Percentiles rank a stretch among this genome's conserved stretches.
These are phyloP conservation scores for Ceratotherium simum DNA, from an alignment of 2,113 vertebrate genomes.

Conservation along the genomic window DNA sequence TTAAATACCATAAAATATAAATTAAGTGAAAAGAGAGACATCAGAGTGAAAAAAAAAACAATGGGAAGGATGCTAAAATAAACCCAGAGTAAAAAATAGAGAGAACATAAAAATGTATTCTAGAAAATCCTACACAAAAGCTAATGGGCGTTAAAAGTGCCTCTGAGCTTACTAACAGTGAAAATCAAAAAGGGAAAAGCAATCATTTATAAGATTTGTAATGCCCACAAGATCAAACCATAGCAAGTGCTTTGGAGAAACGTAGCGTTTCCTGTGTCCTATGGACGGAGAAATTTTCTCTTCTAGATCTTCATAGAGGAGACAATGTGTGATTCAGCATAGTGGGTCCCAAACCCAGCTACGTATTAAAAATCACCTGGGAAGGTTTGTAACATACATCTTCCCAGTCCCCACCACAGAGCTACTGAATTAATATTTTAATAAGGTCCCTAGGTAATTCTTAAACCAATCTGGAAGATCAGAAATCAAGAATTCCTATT, in stretches of 20 bases:
- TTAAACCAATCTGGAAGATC: background rate
- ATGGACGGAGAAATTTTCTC: background rate
- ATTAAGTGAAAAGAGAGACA: constrained; percentile 7
- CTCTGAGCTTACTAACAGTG: background rate
- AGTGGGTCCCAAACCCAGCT: background rate
- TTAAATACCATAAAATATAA: constrained; percentile 25
- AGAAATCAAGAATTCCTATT: constrained; percentile 36
- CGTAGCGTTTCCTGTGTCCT: background rate
- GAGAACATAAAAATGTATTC: background rate
- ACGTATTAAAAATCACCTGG: background rate
- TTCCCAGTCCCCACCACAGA: background rate
- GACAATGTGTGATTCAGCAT: background rate
- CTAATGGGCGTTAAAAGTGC: background rate
- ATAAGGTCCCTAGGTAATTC: background rate
- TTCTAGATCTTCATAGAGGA: background rate
- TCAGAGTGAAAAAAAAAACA: background rate
- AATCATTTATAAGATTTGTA: background rate
- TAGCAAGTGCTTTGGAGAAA: background rate
- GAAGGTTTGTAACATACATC: background rate
- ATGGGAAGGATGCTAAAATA: constrained; percentile 5
- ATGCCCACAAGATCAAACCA: background rate
- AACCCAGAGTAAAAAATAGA: background rate
- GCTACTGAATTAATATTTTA: constrained; percentile 13
- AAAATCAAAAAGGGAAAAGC: background rate
- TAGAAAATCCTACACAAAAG: constrained; percentile 4